phyloP scores from a whole-genome alignment of 1,140 invertebrate genomes.

The Zaprionus vittiger region DNA sequence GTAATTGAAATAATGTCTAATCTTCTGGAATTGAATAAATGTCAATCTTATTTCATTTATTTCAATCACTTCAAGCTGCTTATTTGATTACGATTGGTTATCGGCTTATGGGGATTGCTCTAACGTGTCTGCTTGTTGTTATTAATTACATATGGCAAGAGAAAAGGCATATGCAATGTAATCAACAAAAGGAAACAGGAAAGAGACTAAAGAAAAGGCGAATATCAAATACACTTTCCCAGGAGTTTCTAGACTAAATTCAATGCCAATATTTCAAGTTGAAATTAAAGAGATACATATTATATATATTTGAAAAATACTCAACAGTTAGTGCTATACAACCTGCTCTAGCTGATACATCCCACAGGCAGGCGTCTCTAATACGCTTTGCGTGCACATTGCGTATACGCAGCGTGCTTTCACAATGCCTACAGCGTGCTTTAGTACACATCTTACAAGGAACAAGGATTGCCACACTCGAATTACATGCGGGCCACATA shows the following conservation, averaged over 20 bases:
- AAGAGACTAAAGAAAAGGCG: background rate
- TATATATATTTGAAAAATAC: too few species aligned
- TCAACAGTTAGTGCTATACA: too few species aligned
- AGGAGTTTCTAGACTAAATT: too few species aligned
- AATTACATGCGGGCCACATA: background rate
- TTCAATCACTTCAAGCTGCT: background rate
- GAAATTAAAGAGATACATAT: too few species aligned
- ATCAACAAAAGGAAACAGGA: background rate
- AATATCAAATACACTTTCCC: conserved; percentile 2
- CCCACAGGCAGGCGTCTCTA: background rate
- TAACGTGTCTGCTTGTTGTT: background rate
- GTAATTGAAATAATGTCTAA: conserved; percentile 3
- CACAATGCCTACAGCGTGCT: conserved; percentile 27
- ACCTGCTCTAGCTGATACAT: background rate
- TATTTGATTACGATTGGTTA: background rate
- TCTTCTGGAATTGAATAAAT: background rate
- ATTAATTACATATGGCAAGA: conserved; percentile 8
- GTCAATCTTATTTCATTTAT: background rate
- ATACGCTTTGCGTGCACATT: background rate
- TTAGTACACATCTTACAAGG: background rate
- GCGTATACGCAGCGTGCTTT: conserved; percentile 55
- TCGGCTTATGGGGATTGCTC: background rate
- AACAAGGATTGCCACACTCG: background rate
- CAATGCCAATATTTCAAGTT: too few species aligned
- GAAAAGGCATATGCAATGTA: background rate